Percentiles rank a stretch among this genome's conserved stretches.
Conservation (phyloP, 1,140 invertebrate species). For the Globodera rostochiensis region DNA sequence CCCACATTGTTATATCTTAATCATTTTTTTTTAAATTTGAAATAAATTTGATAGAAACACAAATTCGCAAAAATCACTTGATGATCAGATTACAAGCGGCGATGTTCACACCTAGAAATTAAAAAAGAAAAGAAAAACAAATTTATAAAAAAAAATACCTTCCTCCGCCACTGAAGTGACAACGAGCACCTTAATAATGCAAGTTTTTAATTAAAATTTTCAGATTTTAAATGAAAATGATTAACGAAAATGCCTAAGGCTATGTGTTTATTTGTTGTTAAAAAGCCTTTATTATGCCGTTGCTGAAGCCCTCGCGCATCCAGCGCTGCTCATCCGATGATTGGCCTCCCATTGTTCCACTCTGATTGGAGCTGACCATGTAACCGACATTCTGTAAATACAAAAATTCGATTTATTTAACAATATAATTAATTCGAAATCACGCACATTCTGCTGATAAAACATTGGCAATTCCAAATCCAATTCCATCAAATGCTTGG, state of each 20-base stretch:
- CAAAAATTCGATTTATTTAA: slow-evolving; percentile 21
- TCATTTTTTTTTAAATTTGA: neutral
- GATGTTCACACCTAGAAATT: slow-evolving; percentile 57
- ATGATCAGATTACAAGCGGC: slow-evolving; percentile 67
- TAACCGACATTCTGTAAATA: slow-evolving; percentile 29
- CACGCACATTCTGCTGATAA: slow-evolving; percentile 22
- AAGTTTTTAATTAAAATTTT: slow-evolving; percentile 30
- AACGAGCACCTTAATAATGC: slow-evolving; percentile 70
- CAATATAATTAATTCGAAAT: neutral
- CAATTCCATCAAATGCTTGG: slow-evolving; percentile 38
- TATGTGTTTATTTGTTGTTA: no score
- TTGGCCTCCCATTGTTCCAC: slow-evolving; percentile 40
- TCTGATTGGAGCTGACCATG: slow-evolving; percentile 47
- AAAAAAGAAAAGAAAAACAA: neutral
- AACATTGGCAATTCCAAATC: slow-evolving; percentile 28
- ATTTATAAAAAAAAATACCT: slow-evolving; percentile 50
- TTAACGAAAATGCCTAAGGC: no score
- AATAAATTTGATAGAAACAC: neutral
- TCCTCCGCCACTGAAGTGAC: slow-evolving; percentile 68
- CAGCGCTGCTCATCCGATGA: slow-evolving; percentile 30
- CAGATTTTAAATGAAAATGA: neutral
- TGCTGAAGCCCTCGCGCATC: slow-evolving; percentile 39
- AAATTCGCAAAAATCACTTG: slow-evolving; percentile 30
- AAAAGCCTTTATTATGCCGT: neutral
- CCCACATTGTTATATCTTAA: slow-evolving; percentile 65